Percentiles rank a stretch among this genome's conserved stretches.
Evolutionary conservation across 2,797 vertebrate genomes (phyloP).

Genomic region (Phaenicophaeus curvirostris): DNA sequence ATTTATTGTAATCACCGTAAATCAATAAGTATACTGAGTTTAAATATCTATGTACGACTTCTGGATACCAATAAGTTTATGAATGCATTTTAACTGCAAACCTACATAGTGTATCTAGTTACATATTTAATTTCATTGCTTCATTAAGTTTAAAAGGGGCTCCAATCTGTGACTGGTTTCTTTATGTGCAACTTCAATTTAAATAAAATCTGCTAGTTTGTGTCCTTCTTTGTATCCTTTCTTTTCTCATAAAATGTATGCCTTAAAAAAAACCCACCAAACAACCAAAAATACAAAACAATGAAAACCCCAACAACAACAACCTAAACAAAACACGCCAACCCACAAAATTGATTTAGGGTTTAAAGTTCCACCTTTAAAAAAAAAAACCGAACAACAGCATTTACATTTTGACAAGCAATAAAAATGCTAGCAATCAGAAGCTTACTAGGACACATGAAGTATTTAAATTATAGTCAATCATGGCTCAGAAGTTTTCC

Average conservation of each 20-base stretch:
- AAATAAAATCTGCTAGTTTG: background rate
- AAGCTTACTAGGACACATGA: background rate
- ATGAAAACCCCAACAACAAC: background rate
- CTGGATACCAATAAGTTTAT: accelerated
- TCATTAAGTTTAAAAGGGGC: background rate
- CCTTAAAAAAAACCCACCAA: background rate
- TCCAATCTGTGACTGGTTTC: background rate
- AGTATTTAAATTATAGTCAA: background rate
- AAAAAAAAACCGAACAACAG: background rate
- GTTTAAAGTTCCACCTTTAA: background rate
- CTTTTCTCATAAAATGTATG: background rate
- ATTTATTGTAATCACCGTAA: background rate
- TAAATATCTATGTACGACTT: background rate
- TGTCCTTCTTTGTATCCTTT: background rate
- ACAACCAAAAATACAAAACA: no score
- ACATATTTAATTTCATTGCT: background rate
- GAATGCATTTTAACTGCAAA: background rate
- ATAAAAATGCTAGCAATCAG: background rate
- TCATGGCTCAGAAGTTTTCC: background rate
- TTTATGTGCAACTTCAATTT: background rate
- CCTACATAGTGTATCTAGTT: accelerated
- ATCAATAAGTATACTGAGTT: background rate
- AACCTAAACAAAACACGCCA: background rate
- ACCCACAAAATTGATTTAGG: background rate
- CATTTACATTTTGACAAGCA: conserved; percentile 6